These are phyloP conservation scores for Pseudorasbora parva DNA, from an alignment of 2,113 vertebrate genomes.

Conservation along the genomic window DNA sequence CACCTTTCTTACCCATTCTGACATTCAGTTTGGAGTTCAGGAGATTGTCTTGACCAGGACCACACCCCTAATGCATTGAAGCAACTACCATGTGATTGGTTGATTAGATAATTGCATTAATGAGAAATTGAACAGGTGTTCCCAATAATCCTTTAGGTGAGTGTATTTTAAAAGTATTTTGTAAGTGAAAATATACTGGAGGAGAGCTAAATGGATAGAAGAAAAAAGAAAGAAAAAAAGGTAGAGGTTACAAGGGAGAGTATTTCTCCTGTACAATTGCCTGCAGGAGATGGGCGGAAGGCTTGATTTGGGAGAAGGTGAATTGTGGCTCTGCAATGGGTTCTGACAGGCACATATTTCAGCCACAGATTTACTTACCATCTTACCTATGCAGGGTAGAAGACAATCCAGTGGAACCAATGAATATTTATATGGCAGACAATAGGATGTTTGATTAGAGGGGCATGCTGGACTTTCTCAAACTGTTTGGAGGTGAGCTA, in stretches of 20 bases:
- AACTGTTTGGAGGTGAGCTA: constrained; percentile 44
- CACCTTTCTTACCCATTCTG: too few species aligned
- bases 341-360: constrained; percentile 76
- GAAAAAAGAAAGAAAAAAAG: constrained; percentile 14
- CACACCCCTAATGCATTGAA: too few species aligned
- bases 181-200: constrained; percentile 48
- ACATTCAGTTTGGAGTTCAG: too few species aligned
- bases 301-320: constrained; percentile 64
- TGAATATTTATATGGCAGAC: constrained; percentile 74
- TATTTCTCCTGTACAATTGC: constrained; percentile 25
- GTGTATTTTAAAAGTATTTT: too few species aligned
- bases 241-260: constrained; percentile 42
- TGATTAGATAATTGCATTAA: too few species aligned
- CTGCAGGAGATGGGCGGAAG: constrained; percentile 63
- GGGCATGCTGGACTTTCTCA: constrained; percentile 59
- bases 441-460: constrained; percentile 60
- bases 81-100: too few species aligned
- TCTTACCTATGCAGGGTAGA: constrained; percentile 60
- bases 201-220: constrained; percentile 39
- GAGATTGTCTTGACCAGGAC: too few species aligned
- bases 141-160: too few species aligned
- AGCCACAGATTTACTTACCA: constrained; percentile 68
- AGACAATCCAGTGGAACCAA: constrained; percentile 63
- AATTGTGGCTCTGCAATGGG: constrained; percentile 70
- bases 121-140: too few species aligned